Percentiles rank a stretch among this genome's conserved stretches.
Evolutionary conservation across 2,888 invertebrate species (phyloP).

Genomic region (Tetheella fluctuosa): DNA sequence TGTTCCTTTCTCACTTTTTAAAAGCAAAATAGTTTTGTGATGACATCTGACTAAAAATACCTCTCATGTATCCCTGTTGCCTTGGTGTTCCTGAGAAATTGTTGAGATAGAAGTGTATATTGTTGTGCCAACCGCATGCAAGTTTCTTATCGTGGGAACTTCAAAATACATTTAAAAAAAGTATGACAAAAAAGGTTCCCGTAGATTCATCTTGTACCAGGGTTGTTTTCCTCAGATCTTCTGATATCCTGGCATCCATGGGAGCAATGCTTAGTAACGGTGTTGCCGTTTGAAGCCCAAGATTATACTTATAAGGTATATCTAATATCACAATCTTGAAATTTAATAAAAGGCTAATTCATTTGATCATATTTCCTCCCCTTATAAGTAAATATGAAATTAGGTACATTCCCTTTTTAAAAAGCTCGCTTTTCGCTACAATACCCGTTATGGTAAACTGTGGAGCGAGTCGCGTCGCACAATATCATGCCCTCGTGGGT

Average conservation of each 20-base stretch:
- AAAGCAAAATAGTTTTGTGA: too few species aligned
- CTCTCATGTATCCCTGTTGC: constrained; percentile 26
- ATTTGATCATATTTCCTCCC: not conserved
- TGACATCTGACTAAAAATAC: not conserved
- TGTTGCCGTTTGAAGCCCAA: not conserved
- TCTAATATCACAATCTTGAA: not conserved
- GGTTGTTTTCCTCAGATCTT: constrained; percentile 13
- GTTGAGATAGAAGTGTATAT: not conserved
- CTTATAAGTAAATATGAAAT: constrained; percentile 7
- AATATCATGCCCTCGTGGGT: constrained; percentile 32
- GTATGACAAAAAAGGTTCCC: not conserved
- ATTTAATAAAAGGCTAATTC: not conserved
- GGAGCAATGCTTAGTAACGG: constrained; percentile 19
- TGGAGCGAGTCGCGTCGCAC: constrained; percentile 34
- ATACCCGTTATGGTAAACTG: constrained; percentile 29
- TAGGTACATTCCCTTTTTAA: constrained; percentile 28
- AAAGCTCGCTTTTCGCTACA: constrained; percentile 42
- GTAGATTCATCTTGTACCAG: not conserved
- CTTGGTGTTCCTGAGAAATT: constrained; percentile 26
- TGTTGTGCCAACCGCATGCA: not conserved
- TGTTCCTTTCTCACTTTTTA: constrained; percentile 8
- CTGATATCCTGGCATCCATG: constrained; percentile 25
- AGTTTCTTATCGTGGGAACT: not conserved
- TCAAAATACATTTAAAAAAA: not conserved
- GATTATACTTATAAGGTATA: too few species aligned